Evolutionary conservation across 1,140 invertebrate species (phyloP).

Genomic region (Contarinia nasturtii): DNA sequence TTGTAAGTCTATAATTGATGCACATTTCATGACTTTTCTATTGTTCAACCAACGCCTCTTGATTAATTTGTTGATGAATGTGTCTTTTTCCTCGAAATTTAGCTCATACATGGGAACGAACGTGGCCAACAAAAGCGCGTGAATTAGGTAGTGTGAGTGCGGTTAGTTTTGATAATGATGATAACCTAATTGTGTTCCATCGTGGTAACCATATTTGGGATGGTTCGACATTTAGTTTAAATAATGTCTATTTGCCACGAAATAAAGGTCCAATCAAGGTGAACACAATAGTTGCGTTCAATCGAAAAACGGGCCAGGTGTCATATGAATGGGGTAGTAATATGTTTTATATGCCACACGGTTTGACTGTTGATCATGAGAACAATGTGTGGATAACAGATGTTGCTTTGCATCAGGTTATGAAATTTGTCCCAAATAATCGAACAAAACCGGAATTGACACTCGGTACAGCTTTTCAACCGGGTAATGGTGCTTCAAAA

Average conservation of each 20-base stretch:
- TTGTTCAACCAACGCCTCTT: too few species aligned
- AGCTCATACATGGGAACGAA: slow-evolving; percentile 18
- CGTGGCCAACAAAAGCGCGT: slow-evolving; percentile 31
- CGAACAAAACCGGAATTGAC: slow-evolving; percentile 22
- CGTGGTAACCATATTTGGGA: slow-evolving; percentile 57
- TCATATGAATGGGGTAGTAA: slow-evolving; percentile 61
- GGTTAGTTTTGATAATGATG: slow-evolving; percentile 50
- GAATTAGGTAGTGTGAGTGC: slow-evolving; percentile 61
- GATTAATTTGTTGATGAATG: too few species aligned
- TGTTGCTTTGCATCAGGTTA: slow-evolving; percentile 78
- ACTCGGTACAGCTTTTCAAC: slow-evolving; percentile 44
- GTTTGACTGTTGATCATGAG: slow-evolving; percentile 63
- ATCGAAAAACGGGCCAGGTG: slow-evolving; percentile 44
- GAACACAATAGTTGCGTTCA: slow-evolving; percentile 54
- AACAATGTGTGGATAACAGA: slow-evolving; percentile 85
- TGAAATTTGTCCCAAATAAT: slow-evolving; percentile 40
- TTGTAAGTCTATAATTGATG: too few species aligned
- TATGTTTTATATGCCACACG: slow-evolving; percentile 88
- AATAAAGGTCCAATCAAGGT: slow-evolving; percentile 46
- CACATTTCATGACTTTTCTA: too few species aligned
- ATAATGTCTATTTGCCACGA: slow-evolving; percentile 36
- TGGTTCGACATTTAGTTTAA: slow-evolving; percentile 36
- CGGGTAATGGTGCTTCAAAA: slow-evolving; percentile 54
- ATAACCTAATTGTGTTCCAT: slow-evolving; percentile 70
- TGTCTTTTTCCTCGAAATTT: not conserved